Evolutionary conservation across 2,888 invertebrate species (phyloP).

Genomic region (Lasioglossum oenotherae): DNA sequence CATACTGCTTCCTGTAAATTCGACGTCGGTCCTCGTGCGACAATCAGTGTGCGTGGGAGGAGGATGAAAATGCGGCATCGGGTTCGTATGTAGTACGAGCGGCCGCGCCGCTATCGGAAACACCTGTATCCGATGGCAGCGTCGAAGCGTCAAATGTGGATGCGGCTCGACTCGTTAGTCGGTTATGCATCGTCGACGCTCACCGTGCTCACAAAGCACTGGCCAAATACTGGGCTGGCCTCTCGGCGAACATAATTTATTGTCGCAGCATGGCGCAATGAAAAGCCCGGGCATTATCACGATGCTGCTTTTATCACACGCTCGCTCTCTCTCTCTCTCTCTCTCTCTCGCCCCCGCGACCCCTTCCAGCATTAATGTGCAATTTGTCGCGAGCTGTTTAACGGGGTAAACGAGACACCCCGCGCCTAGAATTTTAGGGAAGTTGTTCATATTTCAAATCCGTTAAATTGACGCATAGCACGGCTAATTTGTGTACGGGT

Average conservation of each 20-base stretch:
- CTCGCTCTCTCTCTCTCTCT: too few species aligned
- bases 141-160: conserved; percentile 57
- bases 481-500: neutral
- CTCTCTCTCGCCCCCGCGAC: neutral
- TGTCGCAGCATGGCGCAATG: conserved; percentile 45
- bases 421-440: conserved; percentile 24
- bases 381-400: conserved; percentile 51
- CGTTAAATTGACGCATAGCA: neutral
- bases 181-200: conserved; percentile 56
- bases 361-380: conserved; percentile 41
- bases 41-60: neutral
- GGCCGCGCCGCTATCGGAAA: conserved; percentile 40
- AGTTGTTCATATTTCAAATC: conserved; percentile 23
- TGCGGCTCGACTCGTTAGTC: conserved; percentile 56
- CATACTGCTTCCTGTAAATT: conserved; percentile 45
- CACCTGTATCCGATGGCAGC: conserved; percentile 59
- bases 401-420: conserved; percentile 24
- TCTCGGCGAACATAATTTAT: conserved; percentile 60
- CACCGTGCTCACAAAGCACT: conserved; percentile 50
- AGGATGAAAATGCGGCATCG: conserved; percentile 32
- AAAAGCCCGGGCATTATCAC: conserved; percentile 60
- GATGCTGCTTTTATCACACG: conserved; percentile 50
- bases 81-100: neutral
- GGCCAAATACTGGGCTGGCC: conserved; percentile 49
- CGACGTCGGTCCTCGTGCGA: neutral